Evolutionary conservation across 2,888 invertebrate species (phyloP), one percentile per base, ranked within the genome.

Genomic region (Sinhomidia bicolor): DNA sequence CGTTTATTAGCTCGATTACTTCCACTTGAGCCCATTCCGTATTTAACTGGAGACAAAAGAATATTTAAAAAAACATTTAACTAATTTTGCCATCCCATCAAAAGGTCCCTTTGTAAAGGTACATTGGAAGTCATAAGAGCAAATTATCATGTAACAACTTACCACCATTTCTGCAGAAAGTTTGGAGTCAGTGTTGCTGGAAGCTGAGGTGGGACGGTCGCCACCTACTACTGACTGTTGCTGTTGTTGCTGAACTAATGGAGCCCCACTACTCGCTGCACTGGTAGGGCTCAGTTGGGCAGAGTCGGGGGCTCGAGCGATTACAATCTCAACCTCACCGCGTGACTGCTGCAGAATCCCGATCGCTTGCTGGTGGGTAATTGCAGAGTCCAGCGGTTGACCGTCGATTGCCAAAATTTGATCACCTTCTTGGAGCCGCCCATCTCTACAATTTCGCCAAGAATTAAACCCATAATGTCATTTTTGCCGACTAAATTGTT

Each of bases 1-100:
- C 99, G 94, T 99, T 99, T 68, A 98, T 96, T 91, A 99, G 95
- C 93, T 99, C 99, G 93, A 99, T 98, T 89, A 99, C 97, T 95
- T 99, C 99, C 92, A 99, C 98, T 95, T 99, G 99, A 93, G 98
- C 98, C 99, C 99, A 99, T 95, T 99, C 99, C 94, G 99, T 99
- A 94, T 98, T 99, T 95, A 99, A 95, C 96, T 98, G 95, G 93
- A n/a, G n/a, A n/a, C n/a, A n/a, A n/a, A n/a, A n/a, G n/a, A n/a
- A n/a, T n/a, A n/a, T n/a, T n/a, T n/a, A n/a, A n/a, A n/a, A n/a
- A 14, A 14, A 12, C 29, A 17, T 62, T 14, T 29, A 62, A 14
- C 62, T 12, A 23, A 23, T 62, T 9, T 62, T 62, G n/a, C n/a
- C n/a, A n/a, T n/a, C n/a, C n/a, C n/a, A n/a, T 62, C 6, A 68